Percentiles rank a stretch among this genome's conserved stretches.
These are phyloP conservation scores for Fragum whitleyi DNA, from an alignment of 2,888 invertebrate species.

Conservation along the genomic window DNA sequence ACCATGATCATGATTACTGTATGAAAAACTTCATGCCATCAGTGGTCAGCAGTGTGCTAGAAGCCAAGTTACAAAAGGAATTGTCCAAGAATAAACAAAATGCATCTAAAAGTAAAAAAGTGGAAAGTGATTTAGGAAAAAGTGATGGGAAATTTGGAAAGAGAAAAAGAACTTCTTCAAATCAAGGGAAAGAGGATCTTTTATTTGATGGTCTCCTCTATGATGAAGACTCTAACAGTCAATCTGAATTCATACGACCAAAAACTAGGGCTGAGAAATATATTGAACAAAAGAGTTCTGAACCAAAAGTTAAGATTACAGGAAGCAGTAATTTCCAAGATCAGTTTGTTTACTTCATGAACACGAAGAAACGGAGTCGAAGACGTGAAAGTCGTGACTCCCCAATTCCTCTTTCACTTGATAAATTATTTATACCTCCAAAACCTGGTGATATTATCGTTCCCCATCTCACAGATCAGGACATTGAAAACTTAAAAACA, in stretches of 20 bases:
- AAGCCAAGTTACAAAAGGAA: slow-evolving; percentile 54
- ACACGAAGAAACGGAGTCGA: slow-evolving; percentile 80
- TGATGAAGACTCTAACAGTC: slow-evolving; percentile 48
- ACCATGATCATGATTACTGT: slow-evolving; percentile 82
- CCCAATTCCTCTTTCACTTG: slow-evolving; percentile 54
- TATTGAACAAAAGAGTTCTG: slow-evolving; percentile 65
- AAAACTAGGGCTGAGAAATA: slow-evolving; percentile 58
- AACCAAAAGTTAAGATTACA: slow-evolving; percentile 83
- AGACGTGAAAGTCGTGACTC: slow-evolving; percentile 72
- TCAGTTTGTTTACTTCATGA: slow-evolving; percentile 84
- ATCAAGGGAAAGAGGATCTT: slow-evolving; percentile 32
- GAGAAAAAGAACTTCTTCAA: slow-evolving; percentile 39
- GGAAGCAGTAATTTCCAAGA: slow-evolving; percentile 82
- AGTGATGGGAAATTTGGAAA: slow-evolving; percentile 43
- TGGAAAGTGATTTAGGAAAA: slow-evolving; percentile 32
- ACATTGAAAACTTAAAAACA: slow-evolving; percentile 76
- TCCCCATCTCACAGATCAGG: slow-evolving; percentile 80
- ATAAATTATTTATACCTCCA: slow-evolving; percentile 75
- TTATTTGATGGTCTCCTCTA: slow-evolving; percentile 44
- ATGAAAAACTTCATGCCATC: slow-evolving; percentile 63
- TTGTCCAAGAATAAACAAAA: slow-evolving; percentile 46
- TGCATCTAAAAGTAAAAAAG: slow-evolving; percentile 44
- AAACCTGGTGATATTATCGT: slow-evolving; percentile 79
- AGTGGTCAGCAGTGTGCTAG: slow-evolving; percentile 52
- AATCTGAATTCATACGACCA: slow-evolving; percentile 41